Base-by-base conservation (phyloP, 2,888 invertebrate species). In the Brenthis ino region DNA sequence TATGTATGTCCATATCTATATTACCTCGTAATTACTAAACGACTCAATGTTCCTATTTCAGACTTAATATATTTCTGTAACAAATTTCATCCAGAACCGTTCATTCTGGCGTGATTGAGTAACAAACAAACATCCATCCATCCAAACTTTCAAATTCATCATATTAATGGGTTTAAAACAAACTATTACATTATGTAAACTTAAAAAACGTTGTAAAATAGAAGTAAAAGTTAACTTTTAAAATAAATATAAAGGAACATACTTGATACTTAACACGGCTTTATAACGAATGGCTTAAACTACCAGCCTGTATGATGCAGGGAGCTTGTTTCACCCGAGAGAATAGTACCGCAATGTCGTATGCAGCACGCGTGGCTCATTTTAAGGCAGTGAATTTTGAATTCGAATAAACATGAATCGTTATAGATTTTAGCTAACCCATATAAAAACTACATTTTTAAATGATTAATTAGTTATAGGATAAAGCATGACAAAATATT, bases 311-410 rank as follows among this genome's bases (percentile, higher is more conserved):
- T 33, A 54, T 66, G 48, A 66, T 60, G 55, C 60, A 47, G 33
- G 54, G 55, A 64, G 43, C 68, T 56, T 60, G 64, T 61, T 68
- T 56, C 47, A 58, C 64, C 58, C 57, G 53, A 48, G 65, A 65
- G 65, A 56, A 65, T 68, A 60, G 51, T n/a, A 55, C 68, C 68
- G 43, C 65, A 65, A 48, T 60, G 56, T 60, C 60, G 48, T 60
- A 60, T 68, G 64, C 65, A 55, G 50, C 51, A 56, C 20, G 55
- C 60, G 65, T 54, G 6, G 66, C 65, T 55, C 64, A 64, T 68
- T 64, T 64, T 64, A 64, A 47, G 51, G 53, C 33, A 48, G 20
- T 47, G 64, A 54, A 57, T 47, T 67, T 63, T 64, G 64, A 64
- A 58, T 57, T 28, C 50, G 48, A 58, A 5, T 61, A 65, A 53